phyloP scores from a whole-genome alignment of 2,113 vertebrate species.

The Callocephalon fimbriatum region DNA sequence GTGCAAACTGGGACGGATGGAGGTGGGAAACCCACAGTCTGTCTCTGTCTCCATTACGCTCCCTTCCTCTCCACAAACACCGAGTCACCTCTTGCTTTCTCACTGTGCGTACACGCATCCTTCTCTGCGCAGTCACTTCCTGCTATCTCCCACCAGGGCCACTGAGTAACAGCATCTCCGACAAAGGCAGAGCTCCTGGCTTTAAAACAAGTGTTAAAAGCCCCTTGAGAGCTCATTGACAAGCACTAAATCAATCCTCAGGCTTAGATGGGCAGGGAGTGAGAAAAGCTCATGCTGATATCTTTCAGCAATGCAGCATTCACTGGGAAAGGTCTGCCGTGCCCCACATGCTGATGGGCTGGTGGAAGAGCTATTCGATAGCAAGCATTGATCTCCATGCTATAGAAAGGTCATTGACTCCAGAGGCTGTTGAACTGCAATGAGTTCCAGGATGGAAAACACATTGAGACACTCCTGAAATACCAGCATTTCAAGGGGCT shows the following conservation, averaged over 20 bases:
- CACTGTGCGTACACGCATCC: not conserved
- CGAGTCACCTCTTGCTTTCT: conserved; percentile 39
- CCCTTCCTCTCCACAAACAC: not conserved
- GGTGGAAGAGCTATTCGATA: conserved; percentile 1
- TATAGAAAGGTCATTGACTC: conserved; percentile 31
- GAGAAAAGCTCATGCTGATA: not conserved
- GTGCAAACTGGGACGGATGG: not conserved
- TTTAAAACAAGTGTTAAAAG: conserved; percentile 7
- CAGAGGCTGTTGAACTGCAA: not conserved
- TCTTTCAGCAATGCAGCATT: not conserved
- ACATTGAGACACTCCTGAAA: not conserved
- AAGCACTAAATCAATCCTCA: not conserved
- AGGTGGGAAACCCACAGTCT: not conserved
- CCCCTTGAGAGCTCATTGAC: conserved; percentile 21
- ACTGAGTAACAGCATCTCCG: not conserved
- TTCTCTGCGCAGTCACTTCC: not conserved
- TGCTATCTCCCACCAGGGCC: conserved; percentile 2
- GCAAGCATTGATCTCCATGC: not conserved
- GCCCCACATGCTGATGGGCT: conserved; percentile 19
- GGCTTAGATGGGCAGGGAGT: not conserved
- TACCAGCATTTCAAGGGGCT: not conserved
- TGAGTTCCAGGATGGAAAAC: not conserved
- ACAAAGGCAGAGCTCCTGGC: not conserved
- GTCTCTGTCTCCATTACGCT: not conserved
- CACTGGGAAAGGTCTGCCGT: not conserved